A percentile compares a stretch with the other conserved stretches of the same genome.
Evolutionary conservation across 1,140 invertebrate species (phyloP).

Genomic region (Philaenus spumarius): DNA sequence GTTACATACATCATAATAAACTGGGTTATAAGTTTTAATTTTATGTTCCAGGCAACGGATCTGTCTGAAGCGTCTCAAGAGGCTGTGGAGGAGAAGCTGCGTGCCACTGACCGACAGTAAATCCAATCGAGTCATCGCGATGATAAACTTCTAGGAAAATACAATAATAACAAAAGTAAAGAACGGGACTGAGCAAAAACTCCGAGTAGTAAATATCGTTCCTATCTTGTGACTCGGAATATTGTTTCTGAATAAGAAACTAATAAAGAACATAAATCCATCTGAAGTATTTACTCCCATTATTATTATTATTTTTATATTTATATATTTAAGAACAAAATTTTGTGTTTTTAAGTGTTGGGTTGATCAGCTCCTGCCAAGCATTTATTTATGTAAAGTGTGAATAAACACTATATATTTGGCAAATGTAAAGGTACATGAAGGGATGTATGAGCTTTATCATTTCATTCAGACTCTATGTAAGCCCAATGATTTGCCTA

Average conservation of each 20-base stretch:
- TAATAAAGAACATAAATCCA: no score
- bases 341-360: no score
- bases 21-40: no score
- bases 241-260: no score
- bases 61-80: slow-evolving; percentile 85
- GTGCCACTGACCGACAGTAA: slow-evolving; percentile 88
- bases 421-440: background rate
- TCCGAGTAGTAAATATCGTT: background rate
- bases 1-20: no score
- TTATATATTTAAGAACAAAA: no score
- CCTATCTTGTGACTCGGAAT: no score
- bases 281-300: no score
- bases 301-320: no score
- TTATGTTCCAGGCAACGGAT: slow-evolving; percentile 64
- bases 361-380: background rate
- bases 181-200: background rate
- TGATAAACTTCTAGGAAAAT: slow-evolving; percentile 7
- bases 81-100: slow-evolving; percentile 85
- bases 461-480: no score
- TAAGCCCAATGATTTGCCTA: no score
- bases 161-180: slow-evolving; percentile 1
- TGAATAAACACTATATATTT: background rate
- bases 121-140: background rate
- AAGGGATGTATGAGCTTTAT: background rate
- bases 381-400: slow-evolving; percentile 12